Evolutionary conservation across 2,888 invertebrate genomes (phyloP), one percentile per base, ranked within the genome.

Genomic region (Erebia ligea): DNA sequence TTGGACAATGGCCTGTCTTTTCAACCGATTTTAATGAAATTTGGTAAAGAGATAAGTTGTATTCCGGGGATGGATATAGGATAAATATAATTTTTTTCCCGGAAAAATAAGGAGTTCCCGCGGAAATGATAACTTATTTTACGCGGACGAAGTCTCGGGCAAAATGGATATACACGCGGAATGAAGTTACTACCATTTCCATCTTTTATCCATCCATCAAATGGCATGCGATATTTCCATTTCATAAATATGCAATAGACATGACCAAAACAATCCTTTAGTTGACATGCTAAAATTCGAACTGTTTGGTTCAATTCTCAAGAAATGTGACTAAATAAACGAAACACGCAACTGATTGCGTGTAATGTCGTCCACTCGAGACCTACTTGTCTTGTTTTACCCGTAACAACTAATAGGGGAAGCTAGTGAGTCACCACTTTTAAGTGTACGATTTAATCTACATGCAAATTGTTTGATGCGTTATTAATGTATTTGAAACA

Each of bases 341-440:
- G 68, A 40, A 50, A 61, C 64, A 76, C 65, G 70, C 70, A 25
- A 66, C 8, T n/a, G 3, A 42, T 74, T 73, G 73, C 67, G 73
- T 71, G 73, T 17, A 58, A 52, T 13, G 61, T n/a, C 17, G 17
- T 40, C 34, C n/a, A 50, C 48, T 57, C 56, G 45, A 52, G 63
- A 63, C 48, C 42, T 19, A 67, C 64, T 69, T 54, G 66, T 68
- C 68, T 69, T 67, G 45, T 50, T 68, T 67, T 72, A 54, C 3
- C 11, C 4, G 10, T 19, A 15, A 48, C 48, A 66, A 62, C 52
- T 25, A 34, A 34, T 8, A 56, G 69, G 68, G 59, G 59, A 66
- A 68, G 63, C 59, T 48, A 63, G 68, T 73, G 61, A 69, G 57
- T 70, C 69, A 73, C 54, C 50, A 58, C 62, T 58, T 58, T 54